Conservation (phyloP, 2,113 vertebrate genomes). For the Trinectes maculatus region DNA sequence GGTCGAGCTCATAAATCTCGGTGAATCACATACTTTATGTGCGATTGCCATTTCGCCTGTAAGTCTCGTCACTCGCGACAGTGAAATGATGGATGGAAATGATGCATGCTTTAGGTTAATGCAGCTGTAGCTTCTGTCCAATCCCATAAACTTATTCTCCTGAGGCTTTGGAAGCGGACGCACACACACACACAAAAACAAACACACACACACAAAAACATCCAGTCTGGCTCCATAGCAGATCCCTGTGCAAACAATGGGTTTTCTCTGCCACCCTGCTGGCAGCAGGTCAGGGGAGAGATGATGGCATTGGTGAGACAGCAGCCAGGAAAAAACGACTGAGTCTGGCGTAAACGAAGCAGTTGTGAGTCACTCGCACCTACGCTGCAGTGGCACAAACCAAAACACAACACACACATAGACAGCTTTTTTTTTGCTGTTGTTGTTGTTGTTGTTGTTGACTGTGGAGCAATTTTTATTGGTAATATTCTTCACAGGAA, state of each 20-base stretch:
- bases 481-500: conserved; percentile 55
- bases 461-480: too few species aligned
- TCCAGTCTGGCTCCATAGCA: conserved; percentile 4
- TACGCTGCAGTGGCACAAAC: too few species aligned
- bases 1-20: conserved; percentile 44
- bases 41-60: conserved; percentile 6
- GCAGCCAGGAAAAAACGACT: conserved; percentile 47
- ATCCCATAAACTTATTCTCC: conserved; percentile 20
- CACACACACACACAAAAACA: conserved; percentile 13
- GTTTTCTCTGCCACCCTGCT: conserved; percentile 46
- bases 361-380: conserved; percentile 57
- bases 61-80: conserved; percentile 20
- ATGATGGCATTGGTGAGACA: conserved; percentile 37
- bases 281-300: conserved; percentile 5
- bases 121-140: conserved; percentile 29
- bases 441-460: too few species aligned
- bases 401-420: too few species aligned
- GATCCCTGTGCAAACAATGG: conserved; percentile 18
- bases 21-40: conserved; percentile 39
- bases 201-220: conserved; percentile 2
- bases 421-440: too few species aligned
- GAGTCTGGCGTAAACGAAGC: conserved; percentile 31
- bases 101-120: conserved; percentile 42
- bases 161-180: conserved; percentile 36
- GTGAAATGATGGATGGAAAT: conserved; percentile 24